phyloP scores from a whole-genome alignment of 2,888 invertebrate species.

The Homarus gammarus region DNA sequence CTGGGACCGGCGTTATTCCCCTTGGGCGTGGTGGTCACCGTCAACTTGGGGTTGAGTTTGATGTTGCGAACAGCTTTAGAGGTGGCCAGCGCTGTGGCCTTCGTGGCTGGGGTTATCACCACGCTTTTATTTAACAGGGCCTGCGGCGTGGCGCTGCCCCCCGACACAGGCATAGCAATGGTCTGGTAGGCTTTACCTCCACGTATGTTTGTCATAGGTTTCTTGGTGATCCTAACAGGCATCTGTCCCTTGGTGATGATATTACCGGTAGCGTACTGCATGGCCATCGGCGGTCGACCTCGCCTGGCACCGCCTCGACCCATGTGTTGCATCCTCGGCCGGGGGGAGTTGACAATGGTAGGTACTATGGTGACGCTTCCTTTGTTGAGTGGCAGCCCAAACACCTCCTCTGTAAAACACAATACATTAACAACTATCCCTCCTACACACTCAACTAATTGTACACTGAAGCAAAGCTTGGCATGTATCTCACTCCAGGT shows the following conservation, averaged over 20 bases:
- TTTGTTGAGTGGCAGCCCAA: constrained; percentile 74
- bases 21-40: constrained; percentile 48
- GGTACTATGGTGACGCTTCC: constrained; percentile 75
- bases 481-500: neutral
- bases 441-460: no score
- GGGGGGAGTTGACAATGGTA: constrained; percentile 59
- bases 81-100: neutral
- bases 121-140: constrained; percentile 75
- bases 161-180: constrained; percentile 59
- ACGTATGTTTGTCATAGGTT: constrained; percentile 15
- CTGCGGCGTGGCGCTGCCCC: constrained; percentile 36
- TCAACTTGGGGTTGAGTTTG: constrained; percentile 61
- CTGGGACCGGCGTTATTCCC: neutral
- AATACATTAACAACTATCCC: no score
- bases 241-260: constrained; percentile 73
- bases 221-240: constrained; percentile 64
- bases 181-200: constrained; percentile 55
- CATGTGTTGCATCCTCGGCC: constrained; percentile 38
- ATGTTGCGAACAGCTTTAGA: constrained; percentile 45
- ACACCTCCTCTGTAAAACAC: constrained; percentile 65
- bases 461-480: no score
- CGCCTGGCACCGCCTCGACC: constrained; percentile 54
- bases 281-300: constrained; percentile 73
- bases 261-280: constrained; percentile 72
- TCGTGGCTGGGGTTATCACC: constrained; percentile 72